phyloP scores from a whole-genome alignment of 2,888 invertebrate species.

The Drosophila nigricruria region DNA sequence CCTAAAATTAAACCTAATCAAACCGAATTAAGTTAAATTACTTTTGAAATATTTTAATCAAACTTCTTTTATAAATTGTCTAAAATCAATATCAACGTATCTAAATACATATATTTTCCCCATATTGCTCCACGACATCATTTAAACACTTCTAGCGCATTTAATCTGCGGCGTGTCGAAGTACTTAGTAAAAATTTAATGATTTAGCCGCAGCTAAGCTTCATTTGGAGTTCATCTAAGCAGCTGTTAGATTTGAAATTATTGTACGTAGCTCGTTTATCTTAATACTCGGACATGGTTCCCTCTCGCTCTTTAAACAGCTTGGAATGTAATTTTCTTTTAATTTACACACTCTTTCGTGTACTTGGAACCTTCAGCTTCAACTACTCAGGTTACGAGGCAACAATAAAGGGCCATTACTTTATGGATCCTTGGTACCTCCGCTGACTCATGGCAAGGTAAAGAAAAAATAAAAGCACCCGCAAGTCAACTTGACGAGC shows the following conservation, averaged over 20 bases:
- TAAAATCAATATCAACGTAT: not conserved
- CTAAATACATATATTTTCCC: too few species aligned
- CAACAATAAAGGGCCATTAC: constrained; percentile 22
- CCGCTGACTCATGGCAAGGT: constrained; percentile 39
- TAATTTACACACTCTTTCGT: constrained; percentile 27
- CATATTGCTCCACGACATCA: not conserved
- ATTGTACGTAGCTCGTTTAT: constrained; percentile 7
- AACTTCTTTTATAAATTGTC: not conserved
- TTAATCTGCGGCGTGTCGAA: not conserved
- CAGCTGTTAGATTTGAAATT: constrained; percentile 5
- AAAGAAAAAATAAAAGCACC: constrained; percentile 36
- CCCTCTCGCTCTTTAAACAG: not conserved
- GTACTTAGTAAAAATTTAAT: not conserved
- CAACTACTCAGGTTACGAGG: constrained; percentile 26
- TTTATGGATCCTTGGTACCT: constrained; percentile 15
- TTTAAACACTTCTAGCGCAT: not conserved
- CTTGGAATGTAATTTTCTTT: constrained; percentile 20
- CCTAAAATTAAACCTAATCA: not conserved
- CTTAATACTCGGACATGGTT: not conserved
- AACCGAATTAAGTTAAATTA: not conserved
- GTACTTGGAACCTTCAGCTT: constrained; percentile 10
- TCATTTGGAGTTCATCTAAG: not conserved
- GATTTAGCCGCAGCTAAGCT: not conserved
- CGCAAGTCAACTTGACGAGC: constrained; percentile 63
- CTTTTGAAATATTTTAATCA: not conserved